A percentile compares a stretch with the other conserved stretches of the same genome.
Conservation (phyloP, 2,888 invertebrate species). For the Ligdia adustata region DNA sequence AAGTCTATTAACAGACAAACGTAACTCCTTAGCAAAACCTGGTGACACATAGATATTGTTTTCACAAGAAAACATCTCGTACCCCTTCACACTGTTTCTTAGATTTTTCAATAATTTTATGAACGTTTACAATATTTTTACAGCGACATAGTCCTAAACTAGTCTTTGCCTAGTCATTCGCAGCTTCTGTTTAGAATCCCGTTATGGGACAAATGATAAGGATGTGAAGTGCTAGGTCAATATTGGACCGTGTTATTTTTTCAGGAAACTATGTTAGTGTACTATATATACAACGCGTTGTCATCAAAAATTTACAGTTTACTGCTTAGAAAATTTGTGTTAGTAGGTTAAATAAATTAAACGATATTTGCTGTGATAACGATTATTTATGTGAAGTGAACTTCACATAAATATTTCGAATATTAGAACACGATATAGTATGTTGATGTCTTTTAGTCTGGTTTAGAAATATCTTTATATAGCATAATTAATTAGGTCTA, state of each 20-base stretch:
- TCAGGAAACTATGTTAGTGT: constrained; percentile 10
- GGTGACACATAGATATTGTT: constrained; percentile 22
- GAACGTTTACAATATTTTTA: neutral
- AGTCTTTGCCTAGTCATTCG: neutral
- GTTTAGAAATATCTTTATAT: too few species aligned
- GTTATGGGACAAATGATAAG: constrained; percentile 18
- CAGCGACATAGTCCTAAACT: constrained; percentile 9
- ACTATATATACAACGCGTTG: too few species aligned
- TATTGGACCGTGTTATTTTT: constrained; percentile 18
- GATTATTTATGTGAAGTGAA: too few species aligned
- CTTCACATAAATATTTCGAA: too few species aligned
- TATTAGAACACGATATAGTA: too few species aligned
- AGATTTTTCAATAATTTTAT: neutral
- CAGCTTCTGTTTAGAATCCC: constrained; percentile 8
- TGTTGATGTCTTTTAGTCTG: too few species aligned
- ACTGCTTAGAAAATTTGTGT: neutral
- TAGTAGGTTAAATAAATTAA: neutral
- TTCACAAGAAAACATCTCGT: neutral
- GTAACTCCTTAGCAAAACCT: constrained; percentile 25
- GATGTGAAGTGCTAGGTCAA: constrained; percentile 33
- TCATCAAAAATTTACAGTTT: neutral
- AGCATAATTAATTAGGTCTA: too few species aligned
- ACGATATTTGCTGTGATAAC: too few species aligned
- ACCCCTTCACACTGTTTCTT: constrained; percentile 6
- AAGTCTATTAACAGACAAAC: too few species aligned